Percentiles rank a stretch among this genome's conserved stretches.
phyloP scores from a whole-genome alignment of 2,888 invertebrate species.

The Drosophila pullipes region DNA sequence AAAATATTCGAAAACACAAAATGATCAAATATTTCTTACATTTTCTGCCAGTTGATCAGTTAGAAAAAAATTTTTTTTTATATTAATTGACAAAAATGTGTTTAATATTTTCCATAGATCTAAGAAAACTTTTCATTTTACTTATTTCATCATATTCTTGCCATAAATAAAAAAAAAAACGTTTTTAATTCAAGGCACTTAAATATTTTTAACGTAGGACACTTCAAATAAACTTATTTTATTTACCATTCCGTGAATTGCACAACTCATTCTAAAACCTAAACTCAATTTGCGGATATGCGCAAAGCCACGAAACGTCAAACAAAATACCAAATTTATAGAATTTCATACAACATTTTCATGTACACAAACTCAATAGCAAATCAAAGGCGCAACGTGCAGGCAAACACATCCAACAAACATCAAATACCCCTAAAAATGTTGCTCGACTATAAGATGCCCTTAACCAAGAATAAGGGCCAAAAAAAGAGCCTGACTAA shows the following conservation, averaged over 20 bases:
- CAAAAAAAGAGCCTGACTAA: neutral
- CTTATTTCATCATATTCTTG: neutral
- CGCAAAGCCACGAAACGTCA: slow-evolving; percentile 35
- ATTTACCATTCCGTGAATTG: slow-evolving; percentile 27
- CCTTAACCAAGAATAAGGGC: neutral
- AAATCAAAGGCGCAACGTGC: slow-evolving; percentile 59
- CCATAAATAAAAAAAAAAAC: neutral
- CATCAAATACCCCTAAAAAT: neutral
- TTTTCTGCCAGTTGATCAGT: neutral
- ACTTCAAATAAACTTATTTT: slow-evolving; percentile 32
- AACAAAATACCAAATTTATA: slow-evolving; percentile 74
- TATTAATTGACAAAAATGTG: neutral
- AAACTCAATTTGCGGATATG: slow-evolving; percentile 68
- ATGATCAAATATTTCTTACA: neutral
- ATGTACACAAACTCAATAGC: slow-evolving; percentile 18
- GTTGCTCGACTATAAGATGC: neutral
- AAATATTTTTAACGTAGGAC: slow-evolving; percentile 7
- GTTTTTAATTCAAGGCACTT: slow-evolving; percentile 7
- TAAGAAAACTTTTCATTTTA: neutral
- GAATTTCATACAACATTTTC: slow-evolving; percentile 59
- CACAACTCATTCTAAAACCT: slow-evolving; percentile 39
- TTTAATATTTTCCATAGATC: neutral
- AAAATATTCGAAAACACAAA: neutral
- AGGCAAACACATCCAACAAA: slow-evolving; percentile 32
- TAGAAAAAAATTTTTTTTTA: neutral